phyloP scores from a whole-genome alignment of 2,113 vertebrate species.

The Brachypteracias leptosomus region DNA sequence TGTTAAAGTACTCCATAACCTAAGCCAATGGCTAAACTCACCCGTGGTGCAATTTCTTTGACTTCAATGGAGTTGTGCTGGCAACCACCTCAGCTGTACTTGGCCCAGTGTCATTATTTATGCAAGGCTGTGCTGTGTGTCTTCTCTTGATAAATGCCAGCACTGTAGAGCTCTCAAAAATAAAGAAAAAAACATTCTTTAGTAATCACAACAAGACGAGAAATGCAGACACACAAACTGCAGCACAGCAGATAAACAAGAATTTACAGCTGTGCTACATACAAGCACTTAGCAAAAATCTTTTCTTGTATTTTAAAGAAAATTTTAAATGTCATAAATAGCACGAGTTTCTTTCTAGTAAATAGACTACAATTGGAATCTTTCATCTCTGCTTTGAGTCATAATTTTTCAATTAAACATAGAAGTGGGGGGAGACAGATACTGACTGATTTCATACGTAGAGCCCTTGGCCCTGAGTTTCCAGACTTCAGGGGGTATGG shows the following conservation, averaged over 20 bases:
- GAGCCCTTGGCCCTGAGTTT: not conserved
- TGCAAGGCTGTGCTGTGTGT: constrained; percentile 20
- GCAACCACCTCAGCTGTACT: constrained; percentile 17
- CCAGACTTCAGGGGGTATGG: not conserved
- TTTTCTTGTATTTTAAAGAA: not conserved
- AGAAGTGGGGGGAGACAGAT: not conserved
- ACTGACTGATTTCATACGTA: not conserved
- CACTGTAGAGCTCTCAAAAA: not conserved
- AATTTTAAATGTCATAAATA: not conserved
- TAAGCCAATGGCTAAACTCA: not conserved
- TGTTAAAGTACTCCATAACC: not conserved
- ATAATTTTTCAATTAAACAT: constrained; percentile 14
- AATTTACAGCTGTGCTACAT: not conserved
- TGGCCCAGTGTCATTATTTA: constrained; percentile 41
- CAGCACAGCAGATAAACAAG: constrained; percentile 35
- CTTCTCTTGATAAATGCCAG: constrained; percentile 57
- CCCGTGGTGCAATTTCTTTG: not conserved
- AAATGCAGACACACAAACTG: not conserved
- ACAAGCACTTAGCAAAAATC: not conserved
- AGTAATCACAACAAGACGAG: constrained; percentile 31
- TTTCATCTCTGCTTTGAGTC: not conserved
- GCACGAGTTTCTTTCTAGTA: not conserved
- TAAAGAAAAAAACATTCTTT: not conserved
- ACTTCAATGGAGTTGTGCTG: constrained; percentile 4
- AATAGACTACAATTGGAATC: not conserved